Base-by-base conservation (phyloP, 2,888 invertebrate species). In the Rugalucina vietnamica region DNA sequence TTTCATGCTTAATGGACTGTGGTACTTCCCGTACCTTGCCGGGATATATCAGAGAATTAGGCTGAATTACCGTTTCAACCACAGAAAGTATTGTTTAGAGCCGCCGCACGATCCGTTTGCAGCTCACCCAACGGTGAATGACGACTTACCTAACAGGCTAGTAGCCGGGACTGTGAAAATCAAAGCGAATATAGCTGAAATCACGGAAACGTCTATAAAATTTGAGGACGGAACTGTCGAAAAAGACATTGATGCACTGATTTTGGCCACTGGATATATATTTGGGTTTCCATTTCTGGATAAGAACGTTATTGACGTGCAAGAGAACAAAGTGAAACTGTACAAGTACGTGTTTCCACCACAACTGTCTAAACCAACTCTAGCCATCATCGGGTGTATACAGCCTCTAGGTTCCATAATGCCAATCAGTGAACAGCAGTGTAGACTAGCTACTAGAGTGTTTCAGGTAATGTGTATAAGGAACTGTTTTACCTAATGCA, bases 371-470 rank as follows among this genome's bases (percentile, higher is more conserved):
- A 90, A 90, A 21, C 82, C 85, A 24, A 95, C 95, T 0, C 89
- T 96, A 49, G 95, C 95, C 24, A 90, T 95, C 14, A 94, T 96
- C 80, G 95, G 95, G 14, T 93, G 94, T 77, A 90, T 95, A 37
- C 95, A 95, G 91, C 95, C 95, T 0, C 88, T 94, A 14, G 95
- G 95, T 1, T 94, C 95, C 1, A 91, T 95, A 24, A 94, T 95
- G 91, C 95, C 95, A 0, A 93, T 95, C 0, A 93, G 95, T 10
- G 96, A 96, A 88, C 89, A 95, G 90, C 96, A 96, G 88, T 93
- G 95, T 43, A 91, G 95, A 1, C 92, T 95, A 85, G 95, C 95
- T 71, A 93, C 92, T 0, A 87, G 91, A 37, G 92, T 95, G 5
- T 93, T 95, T 70, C 93, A 93, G 91, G 94, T 91, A 82, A 79